Percentiles rank a stretch among this genome's conserved stretches.
Evolutionary conservation across 1,140 invertebrate species (phyloP).

Genomic region (Euglossa dilemma): DNA sequence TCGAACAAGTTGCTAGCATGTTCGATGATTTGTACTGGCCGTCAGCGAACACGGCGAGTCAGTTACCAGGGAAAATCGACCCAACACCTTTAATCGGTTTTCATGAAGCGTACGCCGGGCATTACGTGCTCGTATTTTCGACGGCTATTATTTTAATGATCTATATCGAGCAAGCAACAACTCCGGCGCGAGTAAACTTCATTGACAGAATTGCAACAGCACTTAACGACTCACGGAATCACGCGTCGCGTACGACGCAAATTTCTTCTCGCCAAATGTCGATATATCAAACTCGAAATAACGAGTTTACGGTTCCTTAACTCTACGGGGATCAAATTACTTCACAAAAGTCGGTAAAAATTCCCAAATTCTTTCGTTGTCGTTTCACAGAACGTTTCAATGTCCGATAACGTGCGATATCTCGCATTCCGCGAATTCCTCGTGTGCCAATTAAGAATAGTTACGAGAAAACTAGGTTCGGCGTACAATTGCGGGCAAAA

Average conservation of each 20-base stretch:
- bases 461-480: too few species aligned
- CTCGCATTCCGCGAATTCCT: too few species aligned
- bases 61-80: conserved; percentile 71
- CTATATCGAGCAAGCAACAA: conserved; percentile 34
- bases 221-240: neutral
- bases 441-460: too few species aligned
- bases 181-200: conserved; percentile 25
- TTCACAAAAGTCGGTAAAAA: too few species aligned
- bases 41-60: conserved; percentile 51
- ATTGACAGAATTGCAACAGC: conserved; percentile 8
- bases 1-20: neutral
- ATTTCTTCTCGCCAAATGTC: neutral
- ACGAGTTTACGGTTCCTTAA: too few species aligned
- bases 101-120: conserved; percentile 47
- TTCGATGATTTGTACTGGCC: conserved; percentile 37
- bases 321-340: too few species aligned
- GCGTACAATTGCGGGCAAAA: too few species aligned
- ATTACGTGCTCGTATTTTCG: conserved; percentile 65
- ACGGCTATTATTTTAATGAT: conserved; percentile 34
- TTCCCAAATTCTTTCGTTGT: too few species aligned
- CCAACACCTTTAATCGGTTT: conserved; percentile 70
- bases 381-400: too few species aligned
- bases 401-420: too few species aligned
- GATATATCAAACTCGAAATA: neutral
- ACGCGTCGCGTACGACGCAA: neutral